Base-by-base conservation (phyloP, 2,797 vertebrate genomes). In the Austrolebias charrua region DNA sequence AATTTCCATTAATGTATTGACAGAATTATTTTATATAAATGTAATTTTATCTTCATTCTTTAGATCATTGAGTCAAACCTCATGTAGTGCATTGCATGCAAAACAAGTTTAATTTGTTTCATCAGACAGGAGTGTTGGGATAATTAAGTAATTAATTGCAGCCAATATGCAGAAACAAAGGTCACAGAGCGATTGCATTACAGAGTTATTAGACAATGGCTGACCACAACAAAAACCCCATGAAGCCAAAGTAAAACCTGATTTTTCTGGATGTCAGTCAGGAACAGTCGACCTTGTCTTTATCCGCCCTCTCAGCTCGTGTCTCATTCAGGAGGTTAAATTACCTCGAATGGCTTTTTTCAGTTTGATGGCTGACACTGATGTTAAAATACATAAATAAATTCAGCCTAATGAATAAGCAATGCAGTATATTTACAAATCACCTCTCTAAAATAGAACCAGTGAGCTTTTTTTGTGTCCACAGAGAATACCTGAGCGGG, bases 391-490 rank as follows among this genome's bases (percentile, higher is more conserved):
- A 43, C 19, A 2, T 4, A 28, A 28, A 31, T 62, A 77, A 81
- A 78, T 63, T 60, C 71, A 52, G 57, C 58, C 79, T 82, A 75
- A 88, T 91, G 68, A 89, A 91, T 89, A 79, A 90, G 81, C 60
- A 75, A 87, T 85, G 76, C 78, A 60, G 69, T 91, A 89, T 89
- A 88, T 92, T 89, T 89, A 85, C 67, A 88, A 89, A 86, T 81
- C 81, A 79, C n/a, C n/a, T 43, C 51, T 86, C 87, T 69, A 88
- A 86, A 88, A 94, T 93, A 94, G 92, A 87, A 86, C 63, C 69
- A 55, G 71, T 80, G 73, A 76, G 75, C 73, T 81, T 87, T 24
- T 24, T 24, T 79, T 81, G 86, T 86, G 81, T n/a, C 79, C 80
- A 80, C 78, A 51, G 64, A 85, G 76, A 92, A 91, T 89, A 91